Conservation (phyloP, 35 echinoderm and acorn worm genomes). For the Patiria miniata region DNA sequence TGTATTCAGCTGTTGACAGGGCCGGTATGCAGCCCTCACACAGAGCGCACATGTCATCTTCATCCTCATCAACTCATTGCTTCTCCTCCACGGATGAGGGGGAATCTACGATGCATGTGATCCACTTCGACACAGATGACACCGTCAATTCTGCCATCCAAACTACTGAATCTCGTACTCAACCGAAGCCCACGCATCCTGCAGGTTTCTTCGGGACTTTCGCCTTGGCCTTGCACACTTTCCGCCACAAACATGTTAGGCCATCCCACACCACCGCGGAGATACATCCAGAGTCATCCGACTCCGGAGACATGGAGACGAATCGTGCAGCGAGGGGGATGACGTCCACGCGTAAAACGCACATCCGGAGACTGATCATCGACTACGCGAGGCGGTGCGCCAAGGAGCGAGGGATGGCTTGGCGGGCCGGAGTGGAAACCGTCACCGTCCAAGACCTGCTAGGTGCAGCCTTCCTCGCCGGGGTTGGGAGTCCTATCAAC, state of each 20-base stretch:
- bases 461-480: background rate
- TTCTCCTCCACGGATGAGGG: background rate
- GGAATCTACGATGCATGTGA: background rate
- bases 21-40: slow-evolving; percentile 4
- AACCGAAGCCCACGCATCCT: background rate
- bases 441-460: background rate
- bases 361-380: slow-evolving; percentile 57
- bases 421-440: background rate
- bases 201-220: background rate
- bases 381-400: slow-evolving; percentile 61
- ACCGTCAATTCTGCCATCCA: no score
- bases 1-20: slow-evolving; percentile 50
- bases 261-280: no score
- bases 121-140: background rate
- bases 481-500: slow-evolving; percentile 30
- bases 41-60: background rate
- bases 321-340: background rate
- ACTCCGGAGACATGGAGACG: background rate
- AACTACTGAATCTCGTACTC: background rate
- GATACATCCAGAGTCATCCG: background rate
- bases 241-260: background rate
- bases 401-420: slow-evolving; percentile 32
- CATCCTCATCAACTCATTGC: background rate
- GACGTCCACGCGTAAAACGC: slow-evolving; percentile 22
- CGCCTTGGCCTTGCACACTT: background rate